Percentiles rank a stretch among this genome's conserved stretches.
Conservation (phyloP, 2,888 invertebrate genomes). For the Galerucella nymphaeae region DNA sequence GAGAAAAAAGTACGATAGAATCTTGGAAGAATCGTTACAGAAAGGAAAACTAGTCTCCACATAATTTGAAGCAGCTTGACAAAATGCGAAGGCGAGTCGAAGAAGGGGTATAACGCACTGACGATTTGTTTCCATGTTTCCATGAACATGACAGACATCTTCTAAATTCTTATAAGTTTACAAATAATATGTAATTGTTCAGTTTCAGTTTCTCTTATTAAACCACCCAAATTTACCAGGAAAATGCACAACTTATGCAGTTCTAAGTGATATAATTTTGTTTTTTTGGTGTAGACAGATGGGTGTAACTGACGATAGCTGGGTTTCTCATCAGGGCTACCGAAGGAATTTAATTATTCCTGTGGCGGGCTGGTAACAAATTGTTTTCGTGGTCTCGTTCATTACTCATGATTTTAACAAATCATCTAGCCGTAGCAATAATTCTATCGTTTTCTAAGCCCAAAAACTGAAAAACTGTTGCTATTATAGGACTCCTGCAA, state of each 20-base stretch:
- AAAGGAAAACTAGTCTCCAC: too few relatives aligned
- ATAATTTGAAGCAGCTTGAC: too few relatives aligned
- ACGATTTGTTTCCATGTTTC: too few relatives aligned
- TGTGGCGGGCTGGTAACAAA: constrained; percentile 49
- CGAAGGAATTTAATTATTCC: constrained; percentile 51
- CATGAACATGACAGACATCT: too few relatives aligned
- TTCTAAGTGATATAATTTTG: background rate
- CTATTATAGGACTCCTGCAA: too few relatives aligned
- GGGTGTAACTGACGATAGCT: constrained; percentile 36
- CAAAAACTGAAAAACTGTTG: constrained; percentile 37
- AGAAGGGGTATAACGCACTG: too few relatives aligned
- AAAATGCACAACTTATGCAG: background rate
- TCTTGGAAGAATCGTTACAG: too few relatives aligned
- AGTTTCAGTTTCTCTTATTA: too few relatives aligned
- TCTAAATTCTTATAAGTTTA: too few relatives aligned
- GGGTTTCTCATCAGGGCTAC: constrained; percentile 37
- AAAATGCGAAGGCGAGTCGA: too few relatives aligned
- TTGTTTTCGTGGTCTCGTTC: constrained; percentile 56
- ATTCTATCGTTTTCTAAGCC: constrained; percentile 50
- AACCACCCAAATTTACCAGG: background rate
- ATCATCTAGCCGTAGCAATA: constrained; percentile 57
- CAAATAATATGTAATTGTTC: too few relatives aligned
- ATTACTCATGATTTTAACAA: constrained; percentile 59
- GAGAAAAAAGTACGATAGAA: too few relatives aligned
- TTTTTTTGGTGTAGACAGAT: constrained; percentile 6